Conservation (phyloP, 2,113 vertebrate genomes). For the Myrmecobius fasciatus region DNA sequence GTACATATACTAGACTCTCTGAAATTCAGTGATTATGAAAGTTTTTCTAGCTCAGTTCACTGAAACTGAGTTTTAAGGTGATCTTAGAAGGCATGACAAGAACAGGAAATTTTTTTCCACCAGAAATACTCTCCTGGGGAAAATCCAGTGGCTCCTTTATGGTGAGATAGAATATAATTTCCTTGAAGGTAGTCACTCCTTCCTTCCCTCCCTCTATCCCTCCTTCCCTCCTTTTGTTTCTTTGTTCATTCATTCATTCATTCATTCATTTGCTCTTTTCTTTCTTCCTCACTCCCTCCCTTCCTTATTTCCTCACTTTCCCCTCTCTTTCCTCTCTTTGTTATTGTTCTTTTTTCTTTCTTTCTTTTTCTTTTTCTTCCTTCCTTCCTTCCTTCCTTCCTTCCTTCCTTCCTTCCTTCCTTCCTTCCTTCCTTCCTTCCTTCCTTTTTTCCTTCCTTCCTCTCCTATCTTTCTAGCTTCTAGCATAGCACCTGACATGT, state of each 20-base stretch:
- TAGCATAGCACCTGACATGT: background rate
- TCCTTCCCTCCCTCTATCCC: no score
- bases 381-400: no score
- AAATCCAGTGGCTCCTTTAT: background rate
- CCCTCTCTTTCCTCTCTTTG: accelerated
- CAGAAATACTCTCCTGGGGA: background rate
- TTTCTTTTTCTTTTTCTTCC: no score
- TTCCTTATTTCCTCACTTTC: no score
- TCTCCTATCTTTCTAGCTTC: background rate
- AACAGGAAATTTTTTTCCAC: background rate
- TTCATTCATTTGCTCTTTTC: no score
- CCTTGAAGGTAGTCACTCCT: background rate
- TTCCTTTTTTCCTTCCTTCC: no score
- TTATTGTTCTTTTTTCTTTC: no score
- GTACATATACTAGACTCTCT: background rate
- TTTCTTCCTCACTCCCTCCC: no score
- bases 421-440: no score
- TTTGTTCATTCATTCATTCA: no score
- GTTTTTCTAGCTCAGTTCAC: background rate
- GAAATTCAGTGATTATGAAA: background rate
- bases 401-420: no score
- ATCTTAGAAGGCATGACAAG: background rate
- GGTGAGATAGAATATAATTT: background rate
- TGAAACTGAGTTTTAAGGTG: background rate
- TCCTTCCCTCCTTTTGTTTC: no score